Evolutionary conservation across 2,888 invertebrate species (phyloP).

Genomic region (Netelia fuscicornis): DNA sequence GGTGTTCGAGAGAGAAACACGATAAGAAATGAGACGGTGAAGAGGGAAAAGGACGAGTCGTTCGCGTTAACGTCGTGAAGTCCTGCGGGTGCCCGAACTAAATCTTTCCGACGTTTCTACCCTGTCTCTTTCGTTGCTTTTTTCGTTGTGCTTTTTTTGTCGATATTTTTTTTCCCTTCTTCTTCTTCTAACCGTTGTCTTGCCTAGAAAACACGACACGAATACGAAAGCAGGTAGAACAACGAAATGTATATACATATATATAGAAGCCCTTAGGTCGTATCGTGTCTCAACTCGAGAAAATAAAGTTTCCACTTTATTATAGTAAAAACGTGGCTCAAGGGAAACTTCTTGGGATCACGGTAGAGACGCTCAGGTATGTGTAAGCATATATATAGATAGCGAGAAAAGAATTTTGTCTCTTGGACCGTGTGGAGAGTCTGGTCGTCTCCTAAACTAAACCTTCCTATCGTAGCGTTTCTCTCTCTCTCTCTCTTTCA

Average conservation of each 20-base stretch:
- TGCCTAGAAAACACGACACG: constrained; percentile 77
- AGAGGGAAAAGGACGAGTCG: constrained; percentile 52
- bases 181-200: constrained; percentile 60
- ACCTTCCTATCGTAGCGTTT: constrained; percentile 27
- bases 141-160: constrained; percentile 40
- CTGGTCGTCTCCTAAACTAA: constrained; percentile 43
- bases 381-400: constrained; percentile 12
- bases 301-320: constrained; percentile 81
- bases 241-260: constrained; percentile 30
- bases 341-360: constrained; percentile 62
- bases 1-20: constrained; percentile 51
- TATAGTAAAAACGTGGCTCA: constrained; percentile 67
- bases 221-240: constrained; percentile 77
- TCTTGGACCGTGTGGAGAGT: constrained; percentile 27
- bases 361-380: constrained; percentile 47
- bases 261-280: constrained; percentile 51
- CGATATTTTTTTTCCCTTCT: constrained; percentile 41
- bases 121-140: constrained; percentile 54
- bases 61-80: constrained; percentile 75
- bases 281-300: constrained; percentile 68
- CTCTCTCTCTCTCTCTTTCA: constrained; percentile 35
- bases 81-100: constrained; percentile 75
- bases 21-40: constrained; percentile 57
- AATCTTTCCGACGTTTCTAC: constrained; percentile 78
- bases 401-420: constrained; percentile 58